Percentiles rank a stretch among this genome's conserved stretches.
phyloP scores from a whole-genome alignment of 2,888 invertebrate genomes.

The Callyntrura sp. region DNA sequence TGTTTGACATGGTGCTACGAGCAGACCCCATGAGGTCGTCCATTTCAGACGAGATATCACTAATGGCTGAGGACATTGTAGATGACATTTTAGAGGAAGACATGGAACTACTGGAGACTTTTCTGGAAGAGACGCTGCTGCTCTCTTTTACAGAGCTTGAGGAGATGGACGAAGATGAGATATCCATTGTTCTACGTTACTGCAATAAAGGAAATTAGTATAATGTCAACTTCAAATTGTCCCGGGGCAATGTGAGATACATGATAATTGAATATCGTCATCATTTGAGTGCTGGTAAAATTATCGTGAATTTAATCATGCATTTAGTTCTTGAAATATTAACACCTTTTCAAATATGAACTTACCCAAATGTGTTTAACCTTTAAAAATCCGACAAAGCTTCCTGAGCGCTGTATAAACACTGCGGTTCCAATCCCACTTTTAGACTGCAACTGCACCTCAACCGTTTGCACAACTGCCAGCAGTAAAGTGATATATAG shows the following conservation, averaged over 20 bases:
- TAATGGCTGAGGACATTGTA: conserved; percentile 57
- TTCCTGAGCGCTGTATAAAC: neutral
- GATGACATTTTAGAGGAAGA: conserved; percentile 68
- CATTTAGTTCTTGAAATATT: neutral
- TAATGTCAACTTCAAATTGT: neutral
- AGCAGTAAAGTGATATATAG: neutral
- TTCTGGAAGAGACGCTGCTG: conserved; percentile 65
- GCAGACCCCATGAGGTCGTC: conserved; percentile 67
- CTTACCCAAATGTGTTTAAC: conserved; percentile 6
- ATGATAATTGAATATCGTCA: too few species aligned
- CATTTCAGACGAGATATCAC: conserved; percentile 64
- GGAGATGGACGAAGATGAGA: conserved; percentile 55
- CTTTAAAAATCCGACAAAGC: neutral
- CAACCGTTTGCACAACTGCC: neutral
- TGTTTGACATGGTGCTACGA: conserved; percentile 41
- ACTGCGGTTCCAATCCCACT: neutral
- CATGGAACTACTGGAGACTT: conserved; percentile 72
- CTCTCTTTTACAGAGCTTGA: conserved; percentile 61
- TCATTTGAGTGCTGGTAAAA: too few species aligned
- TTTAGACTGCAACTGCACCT: neutral
- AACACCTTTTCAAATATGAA: neutral
- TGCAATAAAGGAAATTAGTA: conserved; percentile 6
- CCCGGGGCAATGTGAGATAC: conserved; percentile 49
- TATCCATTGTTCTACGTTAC: conserved; percentile 38
- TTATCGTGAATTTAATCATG: neutral